phyloP scores from a whole-genome alignment of 1,140 invertebrate species.

The Heterodera carotae region DNA sequence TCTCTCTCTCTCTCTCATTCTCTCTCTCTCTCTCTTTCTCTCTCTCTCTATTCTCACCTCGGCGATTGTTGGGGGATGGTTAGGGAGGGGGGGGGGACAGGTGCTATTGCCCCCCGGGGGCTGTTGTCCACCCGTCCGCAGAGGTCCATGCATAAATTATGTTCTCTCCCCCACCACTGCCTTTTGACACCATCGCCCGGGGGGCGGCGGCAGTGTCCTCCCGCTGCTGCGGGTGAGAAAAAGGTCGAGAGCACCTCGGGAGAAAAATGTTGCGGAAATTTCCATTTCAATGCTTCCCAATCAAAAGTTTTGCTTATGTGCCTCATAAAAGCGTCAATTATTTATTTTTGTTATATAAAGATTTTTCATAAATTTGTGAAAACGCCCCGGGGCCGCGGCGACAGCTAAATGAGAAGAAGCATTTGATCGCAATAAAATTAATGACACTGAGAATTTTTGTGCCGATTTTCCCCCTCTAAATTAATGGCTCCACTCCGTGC shows the following conservation, averaged over 20 bases:
- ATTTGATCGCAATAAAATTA: not conserved
- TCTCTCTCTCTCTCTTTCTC: not conserved
- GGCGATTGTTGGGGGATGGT: not conserved
- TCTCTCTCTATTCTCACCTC: not conserved
- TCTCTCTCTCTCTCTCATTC: not conserved
- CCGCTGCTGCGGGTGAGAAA: not conserved
- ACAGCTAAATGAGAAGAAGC: not conserved
- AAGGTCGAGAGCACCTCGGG: not conserved
- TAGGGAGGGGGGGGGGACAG: not conserved
- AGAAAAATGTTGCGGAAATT: conserved; percentile 3
- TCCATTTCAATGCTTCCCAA: conserved; percentile 1
- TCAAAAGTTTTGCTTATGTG: not conserved
- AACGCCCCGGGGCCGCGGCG: not conserved
- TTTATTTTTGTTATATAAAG: not conserved
- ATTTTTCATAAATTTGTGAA: not conserved
- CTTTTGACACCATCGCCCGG: not conserved
- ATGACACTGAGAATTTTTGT: not conserved
- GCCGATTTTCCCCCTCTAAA: not conserved
- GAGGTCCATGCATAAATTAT: not conserved
- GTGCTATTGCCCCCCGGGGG: not conserved
- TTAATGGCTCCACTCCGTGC: not conserved
- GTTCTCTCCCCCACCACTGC: too few species aligned
- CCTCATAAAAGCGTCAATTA: not conserved
- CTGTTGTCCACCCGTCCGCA: not conserved
- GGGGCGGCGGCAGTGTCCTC: not conserved